These are phyloP conservation scores for Ornithoptera priamus DNA, from an alignment of 2,888 invertebrate genomes.

Conservation along the genomic window DNA sequence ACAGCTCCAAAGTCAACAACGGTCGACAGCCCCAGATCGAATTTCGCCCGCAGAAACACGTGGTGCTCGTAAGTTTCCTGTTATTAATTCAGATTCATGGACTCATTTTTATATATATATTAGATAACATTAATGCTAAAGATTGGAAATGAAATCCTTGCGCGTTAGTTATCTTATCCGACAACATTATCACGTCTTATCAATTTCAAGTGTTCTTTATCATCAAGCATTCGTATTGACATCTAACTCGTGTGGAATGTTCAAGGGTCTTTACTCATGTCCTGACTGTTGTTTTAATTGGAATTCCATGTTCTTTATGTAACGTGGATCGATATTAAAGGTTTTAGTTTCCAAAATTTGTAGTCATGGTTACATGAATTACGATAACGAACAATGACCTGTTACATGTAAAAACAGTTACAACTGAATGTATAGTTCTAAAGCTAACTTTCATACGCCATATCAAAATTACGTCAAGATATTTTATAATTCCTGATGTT, in stretches of 20 bases:
- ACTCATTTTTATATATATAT: conserved; percentile 22
- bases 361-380: not conserved
- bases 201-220: conserved; percentile 49
- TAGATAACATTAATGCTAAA: conserved; percentile 28
- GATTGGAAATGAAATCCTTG: conserved; percentile 9
- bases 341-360: not conserved
- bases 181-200: conserved; percentile 44
- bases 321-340: too few species aligned
- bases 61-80: conserved; percentile 75
- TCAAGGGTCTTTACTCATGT: conserved; percentile 37
- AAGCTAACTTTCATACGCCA: too few species aligned
- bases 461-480: too few species aligned
- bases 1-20: conserved; percentile 51
- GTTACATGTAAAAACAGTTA: too few species aligned
- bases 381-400: too few species aligned
- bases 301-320: conserved; percentile 2
- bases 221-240: conserved; percentile 39
- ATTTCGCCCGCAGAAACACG: conserved; percentile 71
- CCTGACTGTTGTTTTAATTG: conserved; percentile 26
- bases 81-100: conserved; percentile 8
- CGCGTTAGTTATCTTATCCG: conserved; percentile 39
- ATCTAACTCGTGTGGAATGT: conserved; percentile 38
- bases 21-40: conserved; percentile 54
- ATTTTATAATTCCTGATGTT: too few species aligned
- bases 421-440: too few species aligned